Percentiles rank a stretch among this genome's conserved stretches.
Evolutionary conservation across 2,888 invertebrate species (phyloP).

Genomic region (Ennomos fuscantarius): DNA sequence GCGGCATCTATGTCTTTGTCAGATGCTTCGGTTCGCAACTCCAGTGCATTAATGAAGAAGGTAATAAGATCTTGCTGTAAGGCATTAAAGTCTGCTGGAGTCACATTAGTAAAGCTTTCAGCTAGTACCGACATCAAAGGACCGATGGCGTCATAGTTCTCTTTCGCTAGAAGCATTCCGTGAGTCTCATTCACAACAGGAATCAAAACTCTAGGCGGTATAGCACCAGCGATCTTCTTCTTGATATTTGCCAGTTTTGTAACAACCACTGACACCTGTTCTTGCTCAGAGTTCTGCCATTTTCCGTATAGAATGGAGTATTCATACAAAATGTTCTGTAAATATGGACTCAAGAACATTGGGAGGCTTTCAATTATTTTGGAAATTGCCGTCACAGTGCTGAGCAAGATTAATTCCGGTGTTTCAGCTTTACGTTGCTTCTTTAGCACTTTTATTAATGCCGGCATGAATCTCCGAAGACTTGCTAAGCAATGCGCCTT

Average conservation of each 20-base stretch:
- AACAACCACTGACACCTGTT: slow-evolving; percentile 81
- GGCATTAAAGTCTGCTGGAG: slow-evolving; percentile 86
- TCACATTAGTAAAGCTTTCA: slow-evolving; percentile 88
- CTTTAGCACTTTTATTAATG: slow-evolving; percentile 87
- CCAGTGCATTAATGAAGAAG: slow-evolving; percentile 90
- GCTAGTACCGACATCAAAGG: slow-evolving; percentile 91
- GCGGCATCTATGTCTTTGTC: slow-evolving; percentile 60
- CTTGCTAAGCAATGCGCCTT: slow-evolving; percentile 90
- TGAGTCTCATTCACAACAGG: slow-evolving; percentile 90
- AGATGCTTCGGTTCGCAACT: slow-evolving; percentile 86
- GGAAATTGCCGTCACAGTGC: slow-evolving; percentile 91
- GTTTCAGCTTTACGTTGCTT: slow-evolving; percentile 85
- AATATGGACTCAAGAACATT: slow-evolving; percentile 93
- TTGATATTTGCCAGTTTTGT: slow-evolving; percentile 86
- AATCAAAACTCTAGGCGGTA: slow-evolving; percentile 91
- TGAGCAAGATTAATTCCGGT: slow-evolving; percentile 87
- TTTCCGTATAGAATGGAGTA: slow-evolving; percentile 85
- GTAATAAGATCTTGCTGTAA: slow-evolving; percentile 88
- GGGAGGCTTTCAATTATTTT: slow-evolving; percentile 93
- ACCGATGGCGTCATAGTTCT: slow-evolving; percentile 86
- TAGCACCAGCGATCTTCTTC: slow-evolving; percentile 87
- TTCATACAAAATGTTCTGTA: slow-evolving; percentile 89
- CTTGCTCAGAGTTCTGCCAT: slow-evolving; percentile 78
- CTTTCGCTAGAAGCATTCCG: slow-evolving; percentile 83
- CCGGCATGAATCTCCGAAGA: slow-evolving; percentile 92